These are phyloP conservation scores for Stegana nigrithorax DNA, from an alignment of 2,888 invertebrate genomes.

Conservation along the genomic window DNA sequence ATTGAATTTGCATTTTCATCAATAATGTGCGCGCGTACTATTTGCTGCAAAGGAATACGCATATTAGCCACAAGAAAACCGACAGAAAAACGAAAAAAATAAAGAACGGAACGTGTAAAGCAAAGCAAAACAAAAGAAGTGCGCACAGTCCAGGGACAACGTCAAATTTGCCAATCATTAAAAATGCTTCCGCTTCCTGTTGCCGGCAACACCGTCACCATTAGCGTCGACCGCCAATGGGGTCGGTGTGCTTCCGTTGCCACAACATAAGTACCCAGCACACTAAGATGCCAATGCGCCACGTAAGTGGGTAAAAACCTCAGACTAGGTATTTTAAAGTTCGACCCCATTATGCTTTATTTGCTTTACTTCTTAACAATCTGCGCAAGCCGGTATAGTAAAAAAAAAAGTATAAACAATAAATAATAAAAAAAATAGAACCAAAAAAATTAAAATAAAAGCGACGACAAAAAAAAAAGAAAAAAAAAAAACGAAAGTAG, in stretches of 20 bases:
- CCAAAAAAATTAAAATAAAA: constrained; percentile 25
- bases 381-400: too few relatives aligned
- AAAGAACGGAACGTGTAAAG: too few relatives aligned
- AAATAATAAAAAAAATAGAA: constrained; percentile 30
- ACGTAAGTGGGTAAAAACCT: too few relatives aligned
- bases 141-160: constrained; percentile 21
- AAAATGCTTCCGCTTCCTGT: constrained; percentile 59
- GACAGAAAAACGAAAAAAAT: not conserved
- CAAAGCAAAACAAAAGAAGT: not conserved
- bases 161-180: constrained; percentile 60
- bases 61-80: not conserved
- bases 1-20: constrained; percentile 59
- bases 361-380: constrained; percentile 59
- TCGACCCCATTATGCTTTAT: constrained; percentile 61
- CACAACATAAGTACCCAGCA: too few relatives aligned
- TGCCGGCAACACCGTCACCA: too few relatives aligned
- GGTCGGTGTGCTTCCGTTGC: too few relatives aligned
- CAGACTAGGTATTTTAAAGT: constrained; percentile 62
- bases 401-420: constrained; percentile 50
- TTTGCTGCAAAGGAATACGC: not conserved
- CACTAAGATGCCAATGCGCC: too few relatives aligned
- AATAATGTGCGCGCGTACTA: constrained; percentile 41
- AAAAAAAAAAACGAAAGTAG: not conserved
- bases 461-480: constrained; percentile 1
- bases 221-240: too few relatives aligned